Base-by-base conservation (phyloP, 2,113 vertebrate species). In the Lanius collurio region DNA sequence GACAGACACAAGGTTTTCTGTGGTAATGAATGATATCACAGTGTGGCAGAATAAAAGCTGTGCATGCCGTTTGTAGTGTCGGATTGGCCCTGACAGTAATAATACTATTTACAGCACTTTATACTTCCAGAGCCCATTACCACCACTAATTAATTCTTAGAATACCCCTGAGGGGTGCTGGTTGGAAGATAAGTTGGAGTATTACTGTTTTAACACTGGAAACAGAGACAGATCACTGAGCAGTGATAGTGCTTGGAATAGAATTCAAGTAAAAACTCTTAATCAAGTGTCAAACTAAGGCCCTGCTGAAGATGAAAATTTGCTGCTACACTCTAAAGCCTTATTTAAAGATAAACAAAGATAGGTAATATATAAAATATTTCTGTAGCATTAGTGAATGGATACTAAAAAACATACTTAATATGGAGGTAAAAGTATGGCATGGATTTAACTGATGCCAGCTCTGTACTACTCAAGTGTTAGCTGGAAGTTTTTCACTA, bases 141-240 rank as follows among this genome's bases (percentile, higher is more conserved):
- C 56, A 87, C 44, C 41, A 74, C 93, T 92, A 94, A 96, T 94
- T 95, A 95, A 93, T 94, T 97, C 73, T 78, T 92, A 84, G 86
- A 92, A 91, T 53, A 73, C 59, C 80, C 89, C 56, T 78, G 77
- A 92, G 89, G 93, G 76, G 11, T 82, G n/a, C 80, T 78, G 64
- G 63, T 68, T 92, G 87, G 56, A 80, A 92, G 93, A 94, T 89
- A 95, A 95, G 37, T 96, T 94, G 41, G 47, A 89, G 41, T 94
- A 89, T 89, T 83, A 60, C 73, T 86, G 28, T 67, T 94, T 94
- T 94, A 91, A 91, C 82, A 44, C 44, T 82, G 52, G 53, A 56
- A 75, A 84, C 1, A 2, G 47, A 89, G 83, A 77, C 39, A 80
- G 67, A 78, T 93, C 68, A 56, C 65, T 81, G 50, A 89, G 68